Evolutionary conservation across 2,797 vertebrate genomes (phyloP).

Genomic region (Chaunax sp.): DNA sequence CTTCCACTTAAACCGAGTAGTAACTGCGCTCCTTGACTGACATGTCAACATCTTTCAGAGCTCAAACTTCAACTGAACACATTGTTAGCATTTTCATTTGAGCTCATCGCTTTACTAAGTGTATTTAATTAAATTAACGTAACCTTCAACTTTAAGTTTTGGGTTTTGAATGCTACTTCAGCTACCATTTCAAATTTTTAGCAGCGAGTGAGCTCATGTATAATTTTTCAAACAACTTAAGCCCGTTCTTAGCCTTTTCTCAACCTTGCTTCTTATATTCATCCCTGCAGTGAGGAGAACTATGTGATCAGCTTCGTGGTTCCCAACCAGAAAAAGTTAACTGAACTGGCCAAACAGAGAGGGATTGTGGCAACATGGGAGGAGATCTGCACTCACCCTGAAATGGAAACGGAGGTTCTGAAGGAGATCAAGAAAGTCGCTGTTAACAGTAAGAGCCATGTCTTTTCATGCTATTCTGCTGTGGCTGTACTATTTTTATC

Average conservation of each 20-base stretch:
- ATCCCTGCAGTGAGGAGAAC: slow-evolving; percentile 89
- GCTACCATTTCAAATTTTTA: neutral
- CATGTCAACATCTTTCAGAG: no score
- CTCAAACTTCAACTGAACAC: no score
- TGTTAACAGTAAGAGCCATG: slow-evolving; percentile 87
- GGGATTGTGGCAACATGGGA: slow-evolving; percentile 89
- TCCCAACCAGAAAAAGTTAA: slow-evolving; percentile 95
- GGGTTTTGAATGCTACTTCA: neutral
- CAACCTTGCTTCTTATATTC: neutral
- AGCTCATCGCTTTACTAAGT: no score
- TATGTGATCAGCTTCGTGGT: slow-evolving; percentile 99
- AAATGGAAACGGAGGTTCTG: slow-evolving; percentile 94
- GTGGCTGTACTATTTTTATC: neutral
- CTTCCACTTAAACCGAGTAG: no score
- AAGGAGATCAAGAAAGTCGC: slow-evolving; percentile 92
- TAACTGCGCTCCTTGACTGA: no score
- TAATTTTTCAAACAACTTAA: neutral
- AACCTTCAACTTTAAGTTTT: neutral
- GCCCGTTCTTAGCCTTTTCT: neutral
- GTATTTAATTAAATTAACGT: neutral
- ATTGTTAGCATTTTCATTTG: no score
- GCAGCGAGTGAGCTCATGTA: no score
- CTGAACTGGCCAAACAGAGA: slow-evolving; percentile 87
- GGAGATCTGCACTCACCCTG: slow-evolving; percentile 93
- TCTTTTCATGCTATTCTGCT: neutral